A percentile compares a stretch with the other conserved stretches of the same genome.
Evolutionary conservation across 2,113 vertebrate genomes (phyloP).

Genomic region (Saccopteryx bilineata): DNA sequence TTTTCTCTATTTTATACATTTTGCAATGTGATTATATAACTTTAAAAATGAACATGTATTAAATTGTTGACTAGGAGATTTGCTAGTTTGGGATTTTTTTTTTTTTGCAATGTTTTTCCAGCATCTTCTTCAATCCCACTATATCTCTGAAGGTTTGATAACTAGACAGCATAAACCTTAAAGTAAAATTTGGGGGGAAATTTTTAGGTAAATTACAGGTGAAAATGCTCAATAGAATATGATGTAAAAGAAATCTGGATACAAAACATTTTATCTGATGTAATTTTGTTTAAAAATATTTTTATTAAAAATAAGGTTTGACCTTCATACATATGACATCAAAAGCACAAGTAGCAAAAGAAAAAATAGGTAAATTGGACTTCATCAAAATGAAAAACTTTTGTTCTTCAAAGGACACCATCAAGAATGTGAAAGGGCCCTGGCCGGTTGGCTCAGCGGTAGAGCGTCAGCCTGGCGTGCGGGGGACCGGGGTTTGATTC

Average conservation of each 20-base stretch:
- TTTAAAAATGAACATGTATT: slow-evolving; percentile 50
- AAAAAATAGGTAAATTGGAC: neutral
- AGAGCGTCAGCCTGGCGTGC: no score
- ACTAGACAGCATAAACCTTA: neutral
- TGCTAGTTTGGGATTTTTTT: neutral
- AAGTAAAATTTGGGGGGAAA: neutral
- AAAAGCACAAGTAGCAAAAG: slow-evolving; percentile 42
- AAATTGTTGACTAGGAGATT: neutral
- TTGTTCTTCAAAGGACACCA: neutral
- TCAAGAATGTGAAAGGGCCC: slow-evolving; percentile 49
- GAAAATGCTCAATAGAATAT: slow-evolving; percentile 2
- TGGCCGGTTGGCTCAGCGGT: no score
- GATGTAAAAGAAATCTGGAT: neutral
- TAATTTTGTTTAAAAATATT: slow-evolving; percentile 29
- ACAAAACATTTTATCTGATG: neutral
- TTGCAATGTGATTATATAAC: slow-evolving; percentile 28
- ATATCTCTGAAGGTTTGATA: slow-evolving; percentile 2
- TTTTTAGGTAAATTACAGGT: neutral
- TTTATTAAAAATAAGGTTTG: slow-evolving; percentile 55
- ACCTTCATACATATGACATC: slow-evolving; percentile 3
- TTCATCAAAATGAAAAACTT: slow-evolving; percentile 45
- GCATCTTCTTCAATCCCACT: neutral
- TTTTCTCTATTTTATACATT: slow-evolving; percentile 44
- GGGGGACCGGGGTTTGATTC: no score
- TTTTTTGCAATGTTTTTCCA: neutral